A percentile compares a stretch with the other conserved stretches of the same genome.
phyloP scores from a whole-genome alignment of 2,113 vertebrate species.

The Mesitornis unicolor region DNA sequence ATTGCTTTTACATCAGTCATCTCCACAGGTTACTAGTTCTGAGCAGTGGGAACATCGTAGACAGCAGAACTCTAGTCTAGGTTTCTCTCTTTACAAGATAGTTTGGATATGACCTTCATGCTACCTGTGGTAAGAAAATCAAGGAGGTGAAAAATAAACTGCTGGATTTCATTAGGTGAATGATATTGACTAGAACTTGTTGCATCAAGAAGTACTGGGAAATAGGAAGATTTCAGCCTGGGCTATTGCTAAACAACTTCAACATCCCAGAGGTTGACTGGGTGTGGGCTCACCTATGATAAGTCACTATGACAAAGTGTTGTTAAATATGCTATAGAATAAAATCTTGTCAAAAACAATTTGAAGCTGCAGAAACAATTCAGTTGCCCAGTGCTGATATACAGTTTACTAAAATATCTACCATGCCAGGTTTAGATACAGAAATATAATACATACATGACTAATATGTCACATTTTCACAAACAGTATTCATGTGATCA shows the following conservation, averaged over 20 bases:
- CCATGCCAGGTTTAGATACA: background rate
- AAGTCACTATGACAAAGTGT: background rate
- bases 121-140: background rate
- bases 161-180: background rate
- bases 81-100: background rate
- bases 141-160: background rate
- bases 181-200: background rate
- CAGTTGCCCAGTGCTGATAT: background rate
- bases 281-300: background rate
- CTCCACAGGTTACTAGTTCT: background rate
- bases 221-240: background rate
- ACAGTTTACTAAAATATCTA: background rate
- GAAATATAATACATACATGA: background rate
- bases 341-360: background rate
- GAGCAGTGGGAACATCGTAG: background rate
- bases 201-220: background rate
- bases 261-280: background rate
- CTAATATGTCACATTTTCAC: background rate
- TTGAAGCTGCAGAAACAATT: background rate
- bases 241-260: background rate
- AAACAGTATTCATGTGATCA: background rate
- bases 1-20: background rate
- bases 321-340: background rate
- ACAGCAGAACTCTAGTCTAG: background rate
- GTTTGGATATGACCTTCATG: background rate